Evolutionary conservation across 2,797 vertebrate species (phyloP).

Genomic region (Prionace glauca): DNA sequence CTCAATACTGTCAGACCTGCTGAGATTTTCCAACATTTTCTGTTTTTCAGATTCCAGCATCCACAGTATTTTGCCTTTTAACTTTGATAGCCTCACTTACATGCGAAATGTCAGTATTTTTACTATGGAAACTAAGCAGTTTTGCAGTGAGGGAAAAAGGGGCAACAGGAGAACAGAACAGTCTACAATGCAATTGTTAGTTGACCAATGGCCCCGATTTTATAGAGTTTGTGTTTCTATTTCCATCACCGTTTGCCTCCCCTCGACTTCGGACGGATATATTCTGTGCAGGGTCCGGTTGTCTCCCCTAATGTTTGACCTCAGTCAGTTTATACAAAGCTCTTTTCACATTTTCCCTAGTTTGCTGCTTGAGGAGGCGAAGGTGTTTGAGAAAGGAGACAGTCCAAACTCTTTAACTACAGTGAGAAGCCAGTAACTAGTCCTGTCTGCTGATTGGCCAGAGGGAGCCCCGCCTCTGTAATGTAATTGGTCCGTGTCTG

Average conservation of each 20-base stretch:
- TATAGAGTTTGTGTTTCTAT: neutral
- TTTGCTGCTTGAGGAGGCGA: neutral
- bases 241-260: neutral
- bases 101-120: neutral
- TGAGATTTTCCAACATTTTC: too few relatives aligned
- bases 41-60: too few relatives aligned
- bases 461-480: neutral
- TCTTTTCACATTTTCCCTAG: neutral
- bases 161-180: neutral
- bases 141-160: neutral
- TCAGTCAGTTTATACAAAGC: neutral
- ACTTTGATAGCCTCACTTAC: too few relatives aligned
- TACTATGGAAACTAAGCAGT: neutral
- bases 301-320: neutral
- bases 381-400: neutral
- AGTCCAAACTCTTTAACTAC: neutral
- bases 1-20: too few relatives aligned
- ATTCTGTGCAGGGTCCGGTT: neutral
- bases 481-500: neutral
- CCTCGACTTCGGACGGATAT: neutral
- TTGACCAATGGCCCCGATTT: neutral
- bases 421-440: neutral
- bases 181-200: neutral
- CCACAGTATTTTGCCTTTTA: too few relatives aligned
- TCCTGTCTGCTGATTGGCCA: neutral